Conservation (phyloP, 2,888 invertebrate genomes). For the Lepidochitona cinerea region DNA sequence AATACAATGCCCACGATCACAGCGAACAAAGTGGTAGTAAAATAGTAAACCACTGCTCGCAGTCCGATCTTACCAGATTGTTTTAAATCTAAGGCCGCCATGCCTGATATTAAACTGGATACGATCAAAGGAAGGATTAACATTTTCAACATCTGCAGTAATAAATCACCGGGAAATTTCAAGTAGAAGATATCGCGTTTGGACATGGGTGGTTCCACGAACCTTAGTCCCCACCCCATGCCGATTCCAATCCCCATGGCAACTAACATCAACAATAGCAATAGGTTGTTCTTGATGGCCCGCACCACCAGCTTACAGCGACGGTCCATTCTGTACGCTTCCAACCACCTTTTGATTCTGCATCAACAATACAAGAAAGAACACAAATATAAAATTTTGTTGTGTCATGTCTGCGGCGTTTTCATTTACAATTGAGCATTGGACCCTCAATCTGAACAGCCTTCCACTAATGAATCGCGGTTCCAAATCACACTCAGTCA, state of each 20-base stretch:
- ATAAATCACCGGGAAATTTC: conserved; percentile 78
- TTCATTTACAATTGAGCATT: no score
- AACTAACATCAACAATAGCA: conserved; percentile 76
- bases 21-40: conserved; percentile 91
- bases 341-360: no score
- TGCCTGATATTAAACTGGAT: conserved; percentile 78
- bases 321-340: no score
- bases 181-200: conserved; percentile 75
- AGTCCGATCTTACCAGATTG: conserved; percentile 89
- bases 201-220: conserved; percentile 77
- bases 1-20: conserved; percentile 91
- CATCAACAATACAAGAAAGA: no score
- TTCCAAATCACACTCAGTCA: no score
- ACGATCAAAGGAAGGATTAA: conserved; percentile 79
- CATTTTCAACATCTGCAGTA: conserved; percentile 80
- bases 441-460: no score
- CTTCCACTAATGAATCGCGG: no score
- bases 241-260: conserved; percentile 75
- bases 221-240: conserved; percentile 75
- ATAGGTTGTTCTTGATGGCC: conserved; percentile 71
- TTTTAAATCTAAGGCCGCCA: conserved; percentile 89
- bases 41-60: conserved; percentile 92
- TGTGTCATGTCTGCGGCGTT: no score
- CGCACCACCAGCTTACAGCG: no score
- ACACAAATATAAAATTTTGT: no score